Evolutionary conservation across 2,113 vertebrate species (phyloP), one percentile per base, ranked within the genome.

Genomic region (Speoplatyrhinus poulsoni): DNA sequence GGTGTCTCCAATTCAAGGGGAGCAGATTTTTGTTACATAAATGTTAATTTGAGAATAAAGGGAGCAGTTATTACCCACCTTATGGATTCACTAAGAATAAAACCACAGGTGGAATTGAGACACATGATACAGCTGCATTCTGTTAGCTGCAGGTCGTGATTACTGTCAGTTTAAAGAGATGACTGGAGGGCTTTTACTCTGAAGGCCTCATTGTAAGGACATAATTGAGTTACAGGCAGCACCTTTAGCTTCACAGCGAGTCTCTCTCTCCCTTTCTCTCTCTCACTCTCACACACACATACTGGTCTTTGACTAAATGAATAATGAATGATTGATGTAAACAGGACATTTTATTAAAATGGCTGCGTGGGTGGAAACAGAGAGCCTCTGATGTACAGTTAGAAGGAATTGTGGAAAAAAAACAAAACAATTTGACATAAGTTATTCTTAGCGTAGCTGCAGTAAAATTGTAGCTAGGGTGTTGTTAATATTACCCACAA

Each of bases 161-260:
- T 89, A 90, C 77, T 77, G 78, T 82, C 72, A 47, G 81, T 82
- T 81, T 78, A 67, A 70, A 79, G 62, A 69, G 75, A 79, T 70
- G 48, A 74, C 62, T 60, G 36, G 62, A 81, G 70, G 74, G 79
- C 73, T 81, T 85, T 87, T 87, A 83, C 81, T 70, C 76, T 63
- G 65, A 65, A 86, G 26, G 79, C 73, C 77, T 80, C 15, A 71
- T 79, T 82, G 83, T 85, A 88, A 89, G 79, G 87, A 81, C 72
- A 79, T 88, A 88, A 90, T 89, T 88, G 75, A 72, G 60, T 73
- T 67, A 72, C 36, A 56, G 77, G 54, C 68, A 58, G 64, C 65
- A 36, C 77, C 49, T 61, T 68, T 36, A 4, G 67, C 72, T 63
- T 46, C n/a, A 8, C 50, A 73, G 70, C 72, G 79, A 82, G 80